Conservation (phyloP, 2,797 vertebrate species). For the Valencia hispanica region DNA sequence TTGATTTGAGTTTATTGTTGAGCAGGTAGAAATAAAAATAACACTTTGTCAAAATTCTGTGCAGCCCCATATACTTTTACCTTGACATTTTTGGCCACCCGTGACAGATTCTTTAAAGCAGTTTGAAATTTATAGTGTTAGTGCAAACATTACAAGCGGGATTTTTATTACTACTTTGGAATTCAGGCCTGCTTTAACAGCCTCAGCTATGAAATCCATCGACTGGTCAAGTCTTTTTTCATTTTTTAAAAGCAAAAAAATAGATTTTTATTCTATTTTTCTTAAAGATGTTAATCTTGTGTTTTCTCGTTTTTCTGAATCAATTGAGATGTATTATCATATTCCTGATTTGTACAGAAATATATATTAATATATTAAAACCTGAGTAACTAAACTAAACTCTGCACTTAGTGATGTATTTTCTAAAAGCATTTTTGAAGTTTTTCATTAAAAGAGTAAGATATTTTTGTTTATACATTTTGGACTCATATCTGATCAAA, state of each 20-base stretch:
- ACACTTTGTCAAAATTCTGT: neutral
- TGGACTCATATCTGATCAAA: neutral
- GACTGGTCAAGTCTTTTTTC: neutral
- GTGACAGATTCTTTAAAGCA: neutral
- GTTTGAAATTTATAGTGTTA: neutral
- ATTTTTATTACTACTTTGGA: neutral
- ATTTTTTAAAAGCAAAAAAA: neutral
- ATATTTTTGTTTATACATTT: neutral
- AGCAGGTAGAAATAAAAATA: neutral
- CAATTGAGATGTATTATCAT: neutral
- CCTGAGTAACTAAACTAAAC: neutral
- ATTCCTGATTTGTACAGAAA: neutral
- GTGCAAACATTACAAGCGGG: neutral
- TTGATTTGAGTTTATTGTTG: neutral
- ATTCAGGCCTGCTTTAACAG: neutral
- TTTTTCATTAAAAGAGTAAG: neutral
- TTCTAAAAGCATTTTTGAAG: neutral
- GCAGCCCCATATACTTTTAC: neutral
- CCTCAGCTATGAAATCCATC: neutral
- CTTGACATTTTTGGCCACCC: neutral
- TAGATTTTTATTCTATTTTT: neutral
- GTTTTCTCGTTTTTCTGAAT: neutral
- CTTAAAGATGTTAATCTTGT: neutral
- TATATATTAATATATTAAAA: too few relatives aligned
- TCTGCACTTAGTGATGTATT: neutral